Conservation (phyloP, 2,888 invertebrate species). For the Imbricaverruca yamaguchii region DNA sequence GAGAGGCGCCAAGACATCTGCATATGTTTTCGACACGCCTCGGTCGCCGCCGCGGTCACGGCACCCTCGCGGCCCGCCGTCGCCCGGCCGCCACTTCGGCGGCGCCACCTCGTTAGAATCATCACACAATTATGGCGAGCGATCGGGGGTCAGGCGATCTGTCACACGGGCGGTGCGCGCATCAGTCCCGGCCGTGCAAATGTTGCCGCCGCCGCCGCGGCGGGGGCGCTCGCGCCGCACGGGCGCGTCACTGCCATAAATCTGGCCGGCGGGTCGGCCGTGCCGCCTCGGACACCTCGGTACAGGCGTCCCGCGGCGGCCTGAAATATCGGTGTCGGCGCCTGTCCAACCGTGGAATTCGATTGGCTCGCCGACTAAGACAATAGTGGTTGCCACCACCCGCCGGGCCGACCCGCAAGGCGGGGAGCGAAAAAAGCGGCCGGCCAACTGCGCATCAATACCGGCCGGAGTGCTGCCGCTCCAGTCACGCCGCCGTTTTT, state of each 20-base stretch:
- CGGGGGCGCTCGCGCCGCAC: background rate
- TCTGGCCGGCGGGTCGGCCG: background rate
- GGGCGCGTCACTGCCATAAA: background rate
- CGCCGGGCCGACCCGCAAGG: background rate
- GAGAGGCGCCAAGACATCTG: background rate
- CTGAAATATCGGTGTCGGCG: background rate
- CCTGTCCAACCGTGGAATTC: conserved; percentile 3
- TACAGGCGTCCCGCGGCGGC: background rate
- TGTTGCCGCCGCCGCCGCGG: background rate
- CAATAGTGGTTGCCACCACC: conserved; percentile 8
- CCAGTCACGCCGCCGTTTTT: too few relatives aligned
- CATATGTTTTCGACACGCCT: background rate
- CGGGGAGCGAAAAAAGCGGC: background rate
- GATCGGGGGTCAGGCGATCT: conserved; percentile 1
- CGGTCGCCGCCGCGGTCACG: background rate
- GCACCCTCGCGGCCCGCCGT: background rate
- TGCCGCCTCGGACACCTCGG: background rate
- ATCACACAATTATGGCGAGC: conserved; percentile 13
- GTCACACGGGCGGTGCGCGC: background rate
- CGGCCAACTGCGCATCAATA: too few relatives aligned
- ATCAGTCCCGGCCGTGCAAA: conserved; percentile 3
- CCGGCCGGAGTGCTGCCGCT: too few relatives aligned
- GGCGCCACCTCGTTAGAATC: conserved; percentile 1
- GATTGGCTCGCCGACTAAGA: conserved; percentile 21
- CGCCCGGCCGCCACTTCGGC: background rate